Evolutionary conservation across 2,113 vertebrate species (phyloP).

Genomic region (Helogale parvula): DNA sequence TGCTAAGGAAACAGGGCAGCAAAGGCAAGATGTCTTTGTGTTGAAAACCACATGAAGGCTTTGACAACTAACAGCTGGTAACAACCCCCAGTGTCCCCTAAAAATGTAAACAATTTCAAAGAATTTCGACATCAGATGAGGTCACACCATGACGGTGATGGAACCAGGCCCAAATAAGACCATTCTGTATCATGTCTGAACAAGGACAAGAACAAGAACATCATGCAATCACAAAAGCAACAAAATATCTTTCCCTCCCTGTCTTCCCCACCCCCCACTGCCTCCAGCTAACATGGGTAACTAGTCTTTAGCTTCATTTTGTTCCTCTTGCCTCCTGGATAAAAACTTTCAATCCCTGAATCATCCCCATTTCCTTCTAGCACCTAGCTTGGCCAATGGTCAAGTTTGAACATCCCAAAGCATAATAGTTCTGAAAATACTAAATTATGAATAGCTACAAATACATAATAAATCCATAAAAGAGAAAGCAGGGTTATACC

Average conservation of each 20-base stretch:
- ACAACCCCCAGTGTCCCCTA: background rate
- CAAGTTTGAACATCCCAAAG: background rate
- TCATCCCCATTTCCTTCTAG: background rate
- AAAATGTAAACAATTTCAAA: background rate
- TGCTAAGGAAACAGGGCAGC: background rate
- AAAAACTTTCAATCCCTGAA: background rate
- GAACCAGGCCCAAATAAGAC: background rate
- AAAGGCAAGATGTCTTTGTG: background rate
- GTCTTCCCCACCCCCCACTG: no score
- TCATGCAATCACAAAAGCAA: background rate
- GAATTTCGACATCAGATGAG: conserved; percentile 25
- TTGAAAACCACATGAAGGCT: background rate
- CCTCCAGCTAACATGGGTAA: background rate
- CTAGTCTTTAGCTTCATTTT: background rate
- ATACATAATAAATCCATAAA: background rate
- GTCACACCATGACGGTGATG: background rate
- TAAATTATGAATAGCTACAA: background rate
- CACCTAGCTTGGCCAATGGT: background rate
- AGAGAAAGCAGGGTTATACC: background rate
- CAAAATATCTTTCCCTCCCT: background rate
- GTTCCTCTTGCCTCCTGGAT: background rate
- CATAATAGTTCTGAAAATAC: background rate
- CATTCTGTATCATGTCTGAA: background rate
- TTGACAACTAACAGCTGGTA: background rate
- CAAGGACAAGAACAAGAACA: background rate